phyloP scores from a whole-genome alignment of 2,797 vertebrate species.

The Parauchenoglanis punctatus region DNA sequence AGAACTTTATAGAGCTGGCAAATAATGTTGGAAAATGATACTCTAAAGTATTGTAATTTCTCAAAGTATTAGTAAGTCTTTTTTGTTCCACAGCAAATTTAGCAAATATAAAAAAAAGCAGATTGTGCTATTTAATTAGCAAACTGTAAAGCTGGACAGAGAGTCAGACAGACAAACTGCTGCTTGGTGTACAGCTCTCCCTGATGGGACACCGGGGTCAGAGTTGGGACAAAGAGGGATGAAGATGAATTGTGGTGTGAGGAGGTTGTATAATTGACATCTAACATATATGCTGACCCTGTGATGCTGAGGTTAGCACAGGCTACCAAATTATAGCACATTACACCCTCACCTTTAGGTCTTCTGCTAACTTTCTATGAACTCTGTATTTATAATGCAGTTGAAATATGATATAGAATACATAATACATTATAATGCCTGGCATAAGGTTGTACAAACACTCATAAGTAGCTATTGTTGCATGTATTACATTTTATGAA shows the following conservation, averaged over 20 bases:
- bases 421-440: not conserved
- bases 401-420: not conserved
- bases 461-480: not conserved
- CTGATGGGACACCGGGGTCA: constrained; percentile 70
- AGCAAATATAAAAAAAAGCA: constrained; percentile 6
- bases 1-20: not conserved
- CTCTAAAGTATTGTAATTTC: not conserved
- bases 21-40: not conserved
- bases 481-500: not conserved
- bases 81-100: not conserved
- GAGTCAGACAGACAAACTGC: constrained; percentile 35
- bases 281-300: constrained; percentile 73
- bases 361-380: not conserved
- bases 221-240: constrained; percentile 70
- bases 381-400: not conserved
- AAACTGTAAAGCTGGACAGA: constrained; percentile 19
- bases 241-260: constrained; percentile 78
- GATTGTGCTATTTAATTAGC: not conserved
- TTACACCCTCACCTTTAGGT: constrained; percentile 6
- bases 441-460: not conserved
- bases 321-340: constrained; percentile 61
- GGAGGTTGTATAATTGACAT: constrained; percentile 78
- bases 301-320: constrained; percentile 68
- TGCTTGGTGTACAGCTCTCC: constrained; percentile 58
- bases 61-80: not conserved